Conservation (phyloP, 2,797 vertebrate species). For the Peromyscus melanophrys region DNA sequence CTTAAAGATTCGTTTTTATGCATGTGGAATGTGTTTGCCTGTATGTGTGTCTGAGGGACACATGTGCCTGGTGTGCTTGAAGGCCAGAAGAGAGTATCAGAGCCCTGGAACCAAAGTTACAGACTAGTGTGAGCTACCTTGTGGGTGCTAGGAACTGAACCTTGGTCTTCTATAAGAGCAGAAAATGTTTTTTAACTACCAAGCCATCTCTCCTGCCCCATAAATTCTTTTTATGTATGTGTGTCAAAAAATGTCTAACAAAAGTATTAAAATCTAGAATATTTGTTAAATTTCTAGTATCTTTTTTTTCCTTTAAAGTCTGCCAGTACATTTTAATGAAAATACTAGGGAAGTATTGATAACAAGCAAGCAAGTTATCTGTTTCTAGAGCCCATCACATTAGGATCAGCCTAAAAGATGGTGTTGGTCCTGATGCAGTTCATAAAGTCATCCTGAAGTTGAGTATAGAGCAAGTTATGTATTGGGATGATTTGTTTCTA, state of each 20-base stretch:
- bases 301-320: slow-evolving; percentile 20
- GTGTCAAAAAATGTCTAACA: slow-evolving; percentile 42
- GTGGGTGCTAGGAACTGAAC: neutral
- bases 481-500: neutral
- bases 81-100: neutral
- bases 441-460: slow-evolving; percentile 1
- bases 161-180: neutral
- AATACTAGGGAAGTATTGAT: slow-evolving; percentile 16
- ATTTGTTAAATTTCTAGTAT: slow-evolving; percentile 55
- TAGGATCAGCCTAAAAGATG: neutral
- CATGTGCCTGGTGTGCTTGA: neutral
- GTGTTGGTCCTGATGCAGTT: neutral
- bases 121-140: neutral
- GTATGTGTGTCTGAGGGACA: neutral
- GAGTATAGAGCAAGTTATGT: slow-evolving; percentile 41
- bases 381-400: neutral
- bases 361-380: slow-evolving; percentile 25
- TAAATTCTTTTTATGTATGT: neutral
- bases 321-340: slow-evolving; percentile 25
- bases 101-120: neutral
- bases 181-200: neutral
- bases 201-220: neutral
- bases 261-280: slow-evolving; percentile 55
- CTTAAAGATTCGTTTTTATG: neutral
- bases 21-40: neutral